These are phyloP conservation scores for Acropternis orthonyx DNA, from an alignment of 2,797 vertebrate species.

Conservation along the genomic window DNA sequence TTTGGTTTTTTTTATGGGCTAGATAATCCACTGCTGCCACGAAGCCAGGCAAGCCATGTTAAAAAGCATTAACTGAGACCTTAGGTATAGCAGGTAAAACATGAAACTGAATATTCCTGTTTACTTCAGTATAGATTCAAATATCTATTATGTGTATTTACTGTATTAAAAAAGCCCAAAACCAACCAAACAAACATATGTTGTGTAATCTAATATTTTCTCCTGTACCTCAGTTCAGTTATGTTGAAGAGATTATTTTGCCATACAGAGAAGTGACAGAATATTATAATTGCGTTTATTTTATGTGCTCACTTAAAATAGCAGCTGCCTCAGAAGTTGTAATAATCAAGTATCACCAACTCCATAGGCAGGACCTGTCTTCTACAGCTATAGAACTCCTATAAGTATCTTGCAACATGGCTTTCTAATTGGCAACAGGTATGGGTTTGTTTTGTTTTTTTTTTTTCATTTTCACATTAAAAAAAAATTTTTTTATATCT, in stretches of 20 bases:
- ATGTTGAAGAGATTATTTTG: background rate
- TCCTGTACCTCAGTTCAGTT: background rate
- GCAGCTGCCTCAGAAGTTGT: background rate
- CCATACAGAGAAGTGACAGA: background rate
- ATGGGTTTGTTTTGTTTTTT: fast-evolving
- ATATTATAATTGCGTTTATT: background rate
- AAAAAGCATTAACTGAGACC: background rate
- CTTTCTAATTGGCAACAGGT: background rate
- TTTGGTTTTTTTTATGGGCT: too few species aligned
- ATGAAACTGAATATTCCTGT: background rate
- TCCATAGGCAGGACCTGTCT: background rate
- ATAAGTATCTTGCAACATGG: background rate
- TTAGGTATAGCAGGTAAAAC: background rate
- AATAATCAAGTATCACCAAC: background rate
- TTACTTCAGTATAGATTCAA: background rate
- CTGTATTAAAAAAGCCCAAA: background rate
- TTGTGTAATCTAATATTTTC: background rate
- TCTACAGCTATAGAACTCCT: background rate
- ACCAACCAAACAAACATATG: fast-evolving
- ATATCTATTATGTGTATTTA: background rate
- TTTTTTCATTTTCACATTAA: background rate
- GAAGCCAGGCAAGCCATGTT: background rate
- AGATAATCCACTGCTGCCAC: background rate
- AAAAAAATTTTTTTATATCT: background rate
- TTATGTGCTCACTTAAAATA: background rate